Evolutionary conservation across 92 coral and sea anemone genomes (phyloP).

Genomic region (Phymanthus crucifer): DNA sequence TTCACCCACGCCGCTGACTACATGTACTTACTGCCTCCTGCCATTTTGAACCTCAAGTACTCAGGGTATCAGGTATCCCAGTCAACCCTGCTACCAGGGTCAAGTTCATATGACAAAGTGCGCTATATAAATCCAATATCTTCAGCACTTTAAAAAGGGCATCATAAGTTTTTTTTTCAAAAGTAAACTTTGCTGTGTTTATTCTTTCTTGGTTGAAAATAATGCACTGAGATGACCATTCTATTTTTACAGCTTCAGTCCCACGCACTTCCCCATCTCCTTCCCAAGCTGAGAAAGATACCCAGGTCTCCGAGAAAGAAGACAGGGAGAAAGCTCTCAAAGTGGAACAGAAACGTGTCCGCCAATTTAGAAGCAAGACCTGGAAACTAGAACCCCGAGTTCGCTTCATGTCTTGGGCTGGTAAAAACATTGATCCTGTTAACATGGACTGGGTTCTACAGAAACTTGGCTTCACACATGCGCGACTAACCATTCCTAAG

Average conservation of each 20-base stretch:
- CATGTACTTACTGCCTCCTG: no score
- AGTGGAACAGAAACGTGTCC: constrained; percentile 77
- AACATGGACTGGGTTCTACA: constrained; percentile 99
- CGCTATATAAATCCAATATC: no score
- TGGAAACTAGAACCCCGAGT: constrained; percentile 99
- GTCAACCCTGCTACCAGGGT: no score
- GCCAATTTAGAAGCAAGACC: constrained; percentile 95
- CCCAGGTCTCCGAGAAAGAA: constrained; percentile 52
- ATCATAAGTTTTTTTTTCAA: no score
- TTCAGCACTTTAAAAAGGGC: no score
- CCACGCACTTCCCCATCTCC: constrained; percentile 75
- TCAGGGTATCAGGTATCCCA: no score
- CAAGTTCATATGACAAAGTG: no score
- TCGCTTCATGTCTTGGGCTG: constrained; percentile 98
- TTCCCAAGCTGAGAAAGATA: constrained; percentile 53
- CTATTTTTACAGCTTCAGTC: constrained; percentile 55
- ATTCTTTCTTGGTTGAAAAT: no score
- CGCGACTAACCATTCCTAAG: constrained; percentile 94
- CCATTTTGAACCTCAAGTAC: no score
- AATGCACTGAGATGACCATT: neutral
- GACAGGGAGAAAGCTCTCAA: constrained; percentile 83
- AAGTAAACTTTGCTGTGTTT: no score
- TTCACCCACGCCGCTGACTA: no score
- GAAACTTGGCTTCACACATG: constrained; percentile 95
- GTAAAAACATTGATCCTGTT: constrained; percentile 94